These are phyloP conservation scores for Julus scanicus DNA, from an alignment of 2,888 invertebrate genomes.

Conservation along the genomic window DNA sequence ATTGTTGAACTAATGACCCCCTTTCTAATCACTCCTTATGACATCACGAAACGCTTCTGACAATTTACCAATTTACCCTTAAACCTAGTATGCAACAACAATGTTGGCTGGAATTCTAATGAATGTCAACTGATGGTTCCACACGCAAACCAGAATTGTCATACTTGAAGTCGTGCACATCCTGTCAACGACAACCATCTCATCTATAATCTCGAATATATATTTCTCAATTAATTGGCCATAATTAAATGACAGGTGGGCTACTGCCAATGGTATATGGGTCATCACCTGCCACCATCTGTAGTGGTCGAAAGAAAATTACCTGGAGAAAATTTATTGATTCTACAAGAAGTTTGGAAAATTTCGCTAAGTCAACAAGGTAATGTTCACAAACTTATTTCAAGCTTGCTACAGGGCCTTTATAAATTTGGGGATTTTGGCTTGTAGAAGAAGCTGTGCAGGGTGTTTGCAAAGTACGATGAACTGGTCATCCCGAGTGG, in stretches of 20 bases:
- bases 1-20: conserved; percentile 1
- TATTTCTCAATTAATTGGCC: background rate
- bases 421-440: background rate
- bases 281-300: background rate
- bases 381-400: background rate
- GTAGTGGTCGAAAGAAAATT: no score
- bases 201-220: no score
- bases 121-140: background rate
- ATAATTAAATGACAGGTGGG: background rate
- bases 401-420: background rate
- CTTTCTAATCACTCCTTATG: conserved; percentile 19
- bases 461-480: background rate
- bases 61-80: conserved; percentile 7
- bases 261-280: background rate
- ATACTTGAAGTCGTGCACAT: background rate
- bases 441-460: background rate
- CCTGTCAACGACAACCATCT: no score
- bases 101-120: background rate
- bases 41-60: background rate
- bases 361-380: background rate
- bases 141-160: background rate
- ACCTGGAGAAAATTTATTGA: background rate
- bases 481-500: background rate
- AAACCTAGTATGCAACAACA: background rate
- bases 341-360: background rate